phyloP scores from a whole-genome alignment of 2,113 vertebrate species.

The Neogale vison region DNA sequence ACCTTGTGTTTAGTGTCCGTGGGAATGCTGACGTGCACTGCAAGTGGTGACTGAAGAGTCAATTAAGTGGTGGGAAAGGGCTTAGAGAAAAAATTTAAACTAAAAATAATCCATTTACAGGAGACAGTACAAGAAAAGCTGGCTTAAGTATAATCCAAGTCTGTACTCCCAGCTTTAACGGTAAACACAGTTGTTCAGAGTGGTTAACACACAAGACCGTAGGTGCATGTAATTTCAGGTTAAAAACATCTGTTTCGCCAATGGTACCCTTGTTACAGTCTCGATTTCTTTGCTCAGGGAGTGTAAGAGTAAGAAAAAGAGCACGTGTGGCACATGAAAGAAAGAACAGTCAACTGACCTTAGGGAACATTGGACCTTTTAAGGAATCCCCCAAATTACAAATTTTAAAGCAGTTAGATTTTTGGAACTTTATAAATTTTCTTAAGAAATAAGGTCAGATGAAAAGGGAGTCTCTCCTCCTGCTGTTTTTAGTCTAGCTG shows the following conservation, averaged over 20 bases:
- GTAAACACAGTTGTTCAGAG: conserved; percentile 69
- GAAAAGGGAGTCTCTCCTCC: background rate
- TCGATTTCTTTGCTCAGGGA: background rate
- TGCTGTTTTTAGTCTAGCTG: background rate
- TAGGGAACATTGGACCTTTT: background rate
- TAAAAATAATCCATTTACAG: conserved; percentile 54
- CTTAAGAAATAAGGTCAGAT: background rate
- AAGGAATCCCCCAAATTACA: conserved; percentile 3
- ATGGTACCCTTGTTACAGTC: background rate
- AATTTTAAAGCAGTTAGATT: background rate
- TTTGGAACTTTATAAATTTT: background rate
- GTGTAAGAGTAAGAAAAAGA: background rate
- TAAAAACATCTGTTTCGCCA: conserved; percentile 48
- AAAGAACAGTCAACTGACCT: background rate
- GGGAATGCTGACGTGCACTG: background rate
- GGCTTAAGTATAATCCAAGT: conserved; percentile 53
- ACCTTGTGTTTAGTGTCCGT: fast-evolving
- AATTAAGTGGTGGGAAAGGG: conserved; percentile 43
- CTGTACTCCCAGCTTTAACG: conserved; percentile 58
- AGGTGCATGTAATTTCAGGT: conserved; percentile 41
- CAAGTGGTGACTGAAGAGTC: conserved; percentile 35
- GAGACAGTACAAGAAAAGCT: conserved; percentile 22
- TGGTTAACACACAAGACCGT: conserved; percentile 61
- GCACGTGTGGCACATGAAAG: background rate
- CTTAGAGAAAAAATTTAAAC: conserved; percentile 49